phyloP scores from a whole-genome alignment of 1,140 invertebrate genomes.

The Galendromus occidentalis region DNA sequence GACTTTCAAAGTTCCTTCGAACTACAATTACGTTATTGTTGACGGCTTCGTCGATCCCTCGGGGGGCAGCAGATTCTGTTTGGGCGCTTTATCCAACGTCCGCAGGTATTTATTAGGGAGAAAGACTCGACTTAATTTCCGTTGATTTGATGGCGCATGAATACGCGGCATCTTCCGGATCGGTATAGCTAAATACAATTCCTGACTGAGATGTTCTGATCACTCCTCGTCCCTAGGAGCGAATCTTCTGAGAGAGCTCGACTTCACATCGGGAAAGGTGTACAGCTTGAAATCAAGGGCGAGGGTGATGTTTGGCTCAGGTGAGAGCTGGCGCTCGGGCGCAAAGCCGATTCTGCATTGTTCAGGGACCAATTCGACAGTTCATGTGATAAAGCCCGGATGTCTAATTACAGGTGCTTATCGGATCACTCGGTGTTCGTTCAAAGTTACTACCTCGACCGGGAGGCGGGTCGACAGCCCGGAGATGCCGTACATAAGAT shows the following conservation, averaged over 20 bases:
- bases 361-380: too few species aligned
- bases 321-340: neutral
- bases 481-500: conserved; percentile 98
- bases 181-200: neutral
- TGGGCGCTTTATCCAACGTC: conserved; percentile 94
- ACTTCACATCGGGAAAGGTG: conserved; percentile 76
- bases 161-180: neutral
- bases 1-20: conserved; percentile 91
- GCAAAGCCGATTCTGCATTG: too few species aligned
- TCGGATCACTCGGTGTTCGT: conserved; percentile 97
- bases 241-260: conserved; percentile 19
- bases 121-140: neutral
- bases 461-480: conserved; percentile 81
- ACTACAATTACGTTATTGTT: conserved; percentile 74
- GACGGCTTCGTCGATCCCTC: conserved; percentile 98
- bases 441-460: conserved; percentile 91
- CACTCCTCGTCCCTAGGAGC: neutral
- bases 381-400: too few species aligned
- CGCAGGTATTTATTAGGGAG: conserved; percentile 41
- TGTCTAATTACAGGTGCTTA: conserved; percentile 42
- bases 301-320: conserved; percentile 93
- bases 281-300: conserved; percentile 70
- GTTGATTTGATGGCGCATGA: neutral
- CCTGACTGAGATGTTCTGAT: neutral
- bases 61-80: conserved; percentile 77